These are phyloP conservation scores for Notoglanidium macrostoma DNA, from an alignment of 2,797 vertebrate species.

Conservation along the genomic window DNA sequence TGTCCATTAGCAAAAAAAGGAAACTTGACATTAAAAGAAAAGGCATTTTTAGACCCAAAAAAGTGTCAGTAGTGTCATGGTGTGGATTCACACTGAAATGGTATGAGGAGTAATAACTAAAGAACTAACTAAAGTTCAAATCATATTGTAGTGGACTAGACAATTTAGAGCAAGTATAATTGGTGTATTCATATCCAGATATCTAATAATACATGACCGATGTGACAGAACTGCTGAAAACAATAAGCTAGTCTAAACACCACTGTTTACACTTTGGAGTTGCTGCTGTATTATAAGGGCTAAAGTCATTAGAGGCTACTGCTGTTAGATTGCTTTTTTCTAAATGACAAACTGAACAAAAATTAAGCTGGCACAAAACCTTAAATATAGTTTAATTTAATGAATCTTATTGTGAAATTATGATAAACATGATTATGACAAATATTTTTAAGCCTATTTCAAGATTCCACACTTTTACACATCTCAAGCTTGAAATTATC, in stretches of 20 bases:
- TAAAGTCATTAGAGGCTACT: background rate
- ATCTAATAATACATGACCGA: background rate
- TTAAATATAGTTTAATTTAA: background rate
- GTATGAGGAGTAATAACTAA: background rate
- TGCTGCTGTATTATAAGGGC: background rate
- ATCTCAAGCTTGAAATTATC: background rate
- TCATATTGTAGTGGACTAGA: background rate
- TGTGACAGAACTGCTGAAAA: background rate
- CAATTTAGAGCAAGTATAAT: background rate
- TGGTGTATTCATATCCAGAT: background rate
- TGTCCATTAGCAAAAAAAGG: background rate
- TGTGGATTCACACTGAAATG: background rate
- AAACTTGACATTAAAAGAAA: background rate
- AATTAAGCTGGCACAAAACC: background rate
- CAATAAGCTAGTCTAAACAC: background rate
- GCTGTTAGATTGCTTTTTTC: background rate
- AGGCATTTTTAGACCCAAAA: background rate
- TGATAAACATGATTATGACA: background rate
- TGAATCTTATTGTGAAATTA: background rate
- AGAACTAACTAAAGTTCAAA: background rate
- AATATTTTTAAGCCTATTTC: background rate
- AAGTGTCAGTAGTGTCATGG: background rate
- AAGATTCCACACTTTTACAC: constrained; percentile 3
- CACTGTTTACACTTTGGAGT: background rate
- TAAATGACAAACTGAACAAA: background rate